A percentile compares a stretch with the other conserved stretches of the same genome.
These are phyloP conservation scores for Cepphus grylle DNA, from an alignment of 2,113 vertebrate species.

Conservation along the genomic window DNA sequence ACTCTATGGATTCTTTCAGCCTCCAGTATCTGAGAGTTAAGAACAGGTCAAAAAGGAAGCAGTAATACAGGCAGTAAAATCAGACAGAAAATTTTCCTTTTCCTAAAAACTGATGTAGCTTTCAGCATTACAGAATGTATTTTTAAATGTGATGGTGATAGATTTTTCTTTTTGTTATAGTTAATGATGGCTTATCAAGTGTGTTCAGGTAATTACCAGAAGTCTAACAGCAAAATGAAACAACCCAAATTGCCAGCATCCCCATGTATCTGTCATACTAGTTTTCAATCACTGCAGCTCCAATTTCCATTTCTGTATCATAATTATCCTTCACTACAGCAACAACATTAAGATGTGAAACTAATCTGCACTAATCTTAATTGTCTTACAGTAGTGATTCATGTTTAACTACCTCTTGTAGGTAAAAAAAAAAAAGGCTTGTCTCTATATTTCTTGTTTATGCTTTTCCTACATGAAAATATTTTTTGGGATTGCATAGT, in stretches of 20 bases:
- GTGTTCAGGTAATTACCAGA: neutral
- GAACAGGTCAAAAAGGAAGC: neutral
- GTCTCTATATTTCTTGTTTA: neutral
- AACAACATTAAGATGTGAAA: neutral
- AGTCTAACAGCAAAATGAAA: neutral
- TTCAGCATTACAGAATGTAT: neutral
- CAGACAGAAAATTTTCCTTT: neutral
- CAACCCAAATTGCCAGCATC: neutral
- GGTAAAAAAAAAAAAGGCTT: neutral
- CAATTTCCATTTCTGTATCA: neutral
- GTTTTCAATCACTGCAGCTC: constrained; percentile 13
- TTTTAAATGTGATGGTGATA: neutral
- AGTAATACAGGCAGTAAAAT: neutral
- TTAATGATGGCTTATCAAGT: constrained; percentile 6
- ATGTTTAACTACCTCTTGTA: neutral
- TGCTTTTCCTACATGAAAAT: neutral
- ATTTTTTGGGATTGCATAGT: neutral
- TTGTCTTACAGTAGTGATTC: neutral
- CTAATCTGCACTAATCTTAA: neutral
- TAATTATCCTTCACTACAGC: neutral
- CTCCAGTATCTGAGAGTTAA: neutral
- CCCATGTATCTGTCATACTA: neutral
- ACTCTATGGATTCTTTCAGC: neutral
- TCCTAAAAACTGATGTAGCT: neutral
- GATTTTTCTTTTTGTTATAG: neutral